A percentile compares a stretch with the other conserved stretches of the same genome.
Evolutionary conservation across 2,888 invertebrate genomes (phyloP).

Genomic region (Chloromyia formosa): DNA sequence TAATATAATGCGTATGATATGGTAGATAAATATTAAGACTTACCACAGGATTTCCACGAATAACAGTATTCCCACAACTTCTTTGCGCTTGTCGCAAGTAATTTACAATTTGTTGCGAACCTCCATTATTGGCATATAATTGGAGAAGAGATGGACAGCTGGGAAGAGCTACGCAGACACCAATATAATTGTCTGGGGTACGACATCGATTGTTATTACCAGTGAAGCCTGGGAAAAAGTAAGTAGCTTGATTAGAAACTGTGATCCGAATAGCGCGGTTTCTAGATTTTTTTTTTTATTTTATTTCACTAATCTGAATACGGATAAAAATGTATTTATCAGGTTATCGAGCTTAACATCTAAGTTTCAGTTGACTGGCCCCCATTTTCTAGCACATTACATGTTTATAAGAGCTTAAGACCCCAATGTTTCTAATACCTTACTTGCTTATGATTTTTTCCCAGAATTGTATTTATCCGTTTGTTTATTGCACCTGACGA

Average conservation of each 20-base stretch:
- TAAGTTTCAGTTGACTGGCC: too few relatives aligned
- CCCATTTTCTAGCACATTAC: too few relatives aligned
- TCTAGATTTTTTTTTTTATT: too few relatives aligned
- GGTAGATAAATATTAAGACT: conserved; percentile 20
- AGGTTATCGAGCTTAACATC: too few relatives aligned
- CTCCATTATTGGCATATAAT: conserved; percentile 54
- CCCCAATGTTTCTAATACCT: too few relatives aligned
- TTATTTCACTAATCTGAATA: too few relatives aligned
- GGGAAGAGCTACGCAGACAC: conserved; percentile 57
- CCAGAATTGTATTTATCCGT: too few relatives aligned
- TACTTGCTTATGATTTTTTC: too few relatives aligned
- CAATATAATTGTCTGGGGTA: conserved; percentile 59
- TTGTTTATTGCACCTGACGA: too few relatives aligned
- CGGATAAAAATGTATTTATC: too few relatives aligned
- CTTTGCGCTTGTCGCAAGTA: conserved; percentile 58
- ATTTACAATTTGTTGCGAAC: conserved; percentile 54
- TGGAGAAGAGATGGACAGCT: conserved; percentile 58
- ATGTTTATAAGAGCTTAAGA: too few relatives aligned
- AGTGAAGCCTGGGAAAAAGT: conserved; percentile 9
- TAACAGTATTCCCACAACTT: conserved; percentile 57
- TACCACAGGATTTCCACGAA: conserved; percentile 61
- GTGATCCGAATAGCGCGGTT: too few relatives aligned
- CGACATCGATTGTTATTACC: conserved; percentile 54
- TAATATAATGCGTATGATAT: neutral
- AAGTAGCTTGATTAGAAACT: neutral